Base-by-base conservation (phyloP, 2,797 vertebrate species). In the Pagetopsis macropterus region DNA sequence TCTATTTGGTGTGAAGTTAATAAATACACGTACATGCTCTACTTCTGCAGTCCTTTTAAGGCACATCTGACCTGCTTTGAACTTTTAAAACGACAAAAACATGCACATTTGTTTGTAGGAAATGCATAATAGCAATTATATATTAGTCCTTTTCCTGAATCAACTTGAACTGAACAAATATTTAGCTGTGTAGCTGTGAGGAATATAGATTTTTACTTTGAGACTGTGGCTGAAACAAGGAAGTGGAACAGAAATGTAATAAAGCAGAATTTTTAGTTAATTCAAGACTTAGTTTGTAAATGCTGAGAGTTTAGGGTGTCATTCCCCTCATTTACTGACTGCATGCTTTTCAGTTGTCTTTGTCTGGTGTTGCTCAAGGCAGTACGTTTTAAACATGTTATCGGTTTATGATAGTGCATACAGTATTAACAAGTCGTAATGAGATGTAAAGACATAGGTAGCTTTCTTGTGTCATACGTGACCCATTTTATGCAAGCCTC, bases 1-100 rank as follows among this genome's bases (percentile, higher is more conserved):
- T 89, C 89, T 92, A 88, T 56, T 43, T 46, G 21, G 31, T 62
- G 13, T 65, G 1, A 72, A 66, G 17, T 45, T 14, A 67, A 12
- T 33, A 41, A 45, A 52, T 57, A 57, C 60, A 65, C 2, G 14
- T 51, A 19, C 54, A 4, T 62, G 27, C 52, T 77, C 56, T 81
- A 61, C 16, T 31, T 63, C 8, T 41, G 27, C 69, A 19, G 54
- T 54, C 31, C 27, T 72, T 58, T 48, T 59, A 54, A 67, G 76
- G 72, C 73, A 74, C 76, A 52, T 75, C 31, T 31, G 61, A 59
- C 52, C 43, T 62, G 46, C 40, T 48, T 43, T 68, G 17, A 60
- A 52, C 43, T 48, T 51, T 57, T 66, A 72, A 51, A 21, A 45
- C 0, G 2, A 57, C 11, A 45, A 23, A 46, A 64, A 33, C 50